Base-by-base conservation (phyloP, 2,888 invertebrate species). In the Clunio marinus region DNA sequence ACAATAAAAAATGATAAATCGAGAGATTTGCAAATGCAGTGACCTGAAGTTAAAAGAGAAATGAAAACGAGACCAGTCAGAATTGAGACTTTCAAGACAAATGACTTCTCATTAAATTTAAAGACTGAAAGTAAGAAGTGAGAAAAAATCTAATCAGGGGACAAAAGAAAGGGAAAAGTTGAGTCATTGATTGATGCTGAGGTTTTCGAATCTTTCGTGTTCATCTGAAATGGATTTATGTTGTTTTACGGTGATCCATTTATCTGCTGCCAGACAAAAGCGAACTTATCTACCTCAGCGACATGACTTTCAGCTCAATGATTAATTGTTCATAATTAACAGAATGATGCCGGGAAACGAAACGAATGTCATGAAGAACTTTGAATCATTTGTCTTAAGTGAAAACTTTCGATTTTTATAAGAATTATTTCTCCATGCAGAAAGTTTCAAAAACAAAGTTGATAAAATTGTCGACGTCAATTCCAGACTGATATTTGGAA, bases 191-290 rank as follows among this genome's bases (percentile, higher is more conserved):
- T 51, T 22, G 51, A 51, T 51, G 51, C 22, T 51, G 51, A 17
- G 51, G 51, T 51, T 51, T n/a, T n/a, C n/a, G n/a, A n/a, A n/a
- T n/a, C 51, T 41, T n/a, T 51, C 51, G 5, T 51, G 51, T 51
- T 51, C 51, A 51, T 51, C 51, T 17, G 20, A 51, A 51, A 51
- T 51, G 51, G 51, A 51, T 51, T 51, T 51, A 51, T 51, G 51
- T 22, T 51, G 51, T 51, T 51, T 17, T n/a, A 41, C 7, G 51
- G 5, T 22, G 51, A 51, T 51, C 51, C 22, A 51, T 51, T 51
- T 51, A 17, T 51, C 51, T 7, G 15, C 20, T 20, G 51, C 7
- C 10, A 45, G 10, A 51, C 51, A 51, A 51, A 51, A 45, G 3
- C 4, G 3, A 45, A 45, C 17, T 45, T 45, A n/a, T n/a, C n/a